Base-by-base conservation (phyloP, 1,140 invertebrate genomes). In the Sogatella furcifera region DNA sequence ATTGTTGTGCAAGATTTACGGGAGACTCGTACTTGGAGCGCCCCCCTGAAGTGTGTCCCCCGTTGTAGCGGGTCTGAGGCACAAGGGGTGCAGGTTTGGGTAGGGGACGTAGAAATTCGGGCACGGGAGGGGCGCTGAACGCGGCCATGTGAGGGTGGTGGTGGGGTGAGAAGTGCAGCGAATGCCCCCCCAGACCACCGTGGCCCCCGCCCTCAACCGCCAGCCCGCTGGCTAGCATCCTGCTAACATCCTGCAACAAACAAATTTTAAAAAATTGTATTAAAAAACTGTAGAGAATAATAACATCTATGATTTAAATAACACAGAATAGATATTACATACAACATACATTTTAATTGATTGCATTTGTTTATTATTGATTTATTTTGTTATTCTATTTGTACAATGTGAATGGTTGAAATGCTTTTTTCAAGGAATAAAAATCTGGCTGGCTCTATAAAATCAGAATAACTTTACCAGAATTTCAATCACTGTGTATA, bases 81-180 rank as follows among this genome's bases (percentile, higher is more conserved):
- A 59, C 57, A 5, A 53, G 59, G 41, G 61, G 57, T 52, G 57
- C 54, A 0, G 62, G 52, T 31, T 65, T 65, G 1, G 63, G 66
- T 13, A 67, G 62, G 11, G 66, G 66, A 2, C 66, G 62, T 4
- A 67, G 61, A 59, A 67, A 67, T 58, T 67, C 66, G 14, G 64
- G 62, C 38, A 66, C 61, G 19, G 63, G 49, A 4, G 63, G 55
- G 14, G 60, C 43, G 6, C 34, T 17, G 24, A 49, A 55, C 5
- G 42, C 34, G 22, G 41, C 19, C 53, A 42, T 38, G 55, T 52
- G 55, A 13, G 44, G 46, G 19, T 22, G 38, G 11, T n/a, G 22
- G 10, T 22, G 34, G 9, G 55, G 54, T 57, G 62, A 42, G n/a
- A 52, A 53, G 46, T 52, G 52, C 13, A 55, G 56, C 42, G 34